Evolutionary conservation across 2,888 invertebrate genomes (phyloP).

Genomic region (Drosophila imparisetae): DNA sequence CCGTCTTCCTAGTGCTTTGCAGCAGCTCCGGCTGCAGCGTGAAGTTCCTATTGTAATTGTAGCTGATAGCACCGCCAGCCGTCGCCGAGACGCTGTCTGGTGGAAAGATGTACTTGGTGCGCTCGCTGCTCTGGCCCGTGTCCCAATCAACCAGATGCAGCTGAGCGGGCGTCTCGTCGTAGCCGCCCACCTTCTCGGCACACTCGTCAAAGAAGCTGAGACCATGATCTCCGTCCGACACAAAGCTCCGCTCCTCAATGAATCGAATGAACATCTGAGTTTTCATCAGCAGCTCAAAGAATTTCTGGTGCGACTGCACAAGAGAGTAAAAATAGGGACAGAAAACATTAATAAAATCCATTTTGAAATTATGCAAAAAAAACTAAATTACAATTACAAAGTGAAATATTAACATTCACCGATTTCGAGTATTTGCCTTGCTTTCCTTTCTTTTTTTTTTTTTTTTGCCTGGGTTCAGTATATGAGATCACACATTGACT

Average conservation of each 20-base stretch:
- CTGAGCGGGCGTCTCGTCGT: constrained; percentile 86
- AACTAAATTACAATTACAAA: not conserved
- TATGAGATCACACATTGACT: constrained; percentile 41
- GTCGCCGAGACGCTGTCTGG: constrained; percentile 88
- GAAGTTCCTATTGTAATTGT: constrained; percentile 87
- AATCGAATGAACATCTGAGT: constrained; percentile 99
- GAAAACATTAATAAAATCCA: not conserved
- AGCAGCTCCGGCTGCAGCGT: constrained; percentile 88
- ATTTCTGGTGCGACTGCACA: constrained; percentile 90
- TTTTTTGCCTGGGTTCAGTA: constrained; percentile 2
- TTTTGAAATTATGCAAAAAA: no score
- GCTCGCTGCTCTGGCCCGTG: constrained; percentile 91
- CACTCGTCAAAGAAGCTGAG: constrained; percentile 99
- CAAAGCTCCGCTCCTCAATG: constrained; percentile 99
- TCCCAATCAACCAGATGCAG: constrained; percentile 92
- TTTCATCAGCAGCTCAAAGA: constrained; percentile 94
- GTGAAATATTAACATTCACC: not conserved
- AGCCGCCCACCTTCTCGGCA: constrained; percentile 90
- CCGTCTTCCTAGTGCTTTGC: constrained; percentile 79
- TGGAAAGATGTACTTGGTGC: constrained; percentile 97
- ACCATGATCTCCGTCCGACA: constrained; percentile 98
- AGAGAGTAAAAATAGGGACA: not conserved
- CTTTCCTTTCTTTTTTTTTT: not conserved
- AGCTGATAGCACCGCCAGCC: constrained; percentile 82
- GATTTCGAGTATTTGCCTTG: not conserved